Base-by-base conservation (phyloP, 2,888 invertebrate genomes). In the Cordilura impudica region DNA sequence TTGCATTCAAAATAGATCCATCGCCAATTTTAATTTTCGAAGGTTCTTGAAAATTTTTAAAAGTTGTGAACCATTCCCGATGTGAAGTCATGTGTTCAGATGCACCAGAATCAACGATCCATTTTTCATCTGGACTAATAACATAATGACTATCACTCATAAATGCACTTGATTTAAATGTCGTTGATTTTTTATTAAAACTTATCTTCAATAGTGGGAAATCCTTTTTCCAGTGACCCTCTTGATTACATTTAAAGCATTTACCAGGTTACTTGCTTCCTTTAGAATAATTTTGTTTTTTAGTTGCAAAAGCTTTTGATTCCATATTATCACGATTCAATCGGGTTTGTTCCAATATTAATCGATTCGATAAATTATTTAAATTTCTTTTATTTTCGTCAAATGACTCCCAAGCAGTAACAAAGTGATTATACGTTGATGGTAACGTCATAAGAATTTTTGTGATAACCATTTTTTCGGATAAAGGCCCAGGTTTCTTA, bases 241-340 rank as follows among this genome's bases (percentile, higher is more conserved):
- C 61, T 49, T 61, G 47, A 63, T 29, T 43, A 26, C 23, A 60
- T 26, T 60, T 60, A 26, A 60, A 60, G 43, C 43, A 60, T 45
- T 18, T 35, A 31, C 35, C 35, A 18, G 56, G 35, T n/a, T 35
- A n/a, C 35, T 56, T 56, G 3, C 23, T 51, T 4, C 26, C 26
- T 26, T 26, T 26, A 26, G 26, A 26, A 26, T 26, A 26, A 21
- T 23, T 23, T 23, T 23, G 54, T 18, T 31, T 31, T 31, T 18
- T 54, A 18, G 18, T 54, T 29, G 18, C 12, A 54, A 54, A 54
- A 31, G 31, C 54, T 12, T 54, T 18, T 18, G 54, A 29, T 21
- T 7, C 3, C 7, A 19, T 21, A 10, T 19, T 19, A 7, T 23
- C 26, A 23, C 14, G 26, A 26, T 12, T 51, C 14, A 51, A 10